Percentiles rank a stretch among this genome's conserved stretches.
These are phyloP conservation scores for Mus spicilegus DNA, from an alignment of 2,113 vertebrate species.

Conservation along the genomic window DNA sequence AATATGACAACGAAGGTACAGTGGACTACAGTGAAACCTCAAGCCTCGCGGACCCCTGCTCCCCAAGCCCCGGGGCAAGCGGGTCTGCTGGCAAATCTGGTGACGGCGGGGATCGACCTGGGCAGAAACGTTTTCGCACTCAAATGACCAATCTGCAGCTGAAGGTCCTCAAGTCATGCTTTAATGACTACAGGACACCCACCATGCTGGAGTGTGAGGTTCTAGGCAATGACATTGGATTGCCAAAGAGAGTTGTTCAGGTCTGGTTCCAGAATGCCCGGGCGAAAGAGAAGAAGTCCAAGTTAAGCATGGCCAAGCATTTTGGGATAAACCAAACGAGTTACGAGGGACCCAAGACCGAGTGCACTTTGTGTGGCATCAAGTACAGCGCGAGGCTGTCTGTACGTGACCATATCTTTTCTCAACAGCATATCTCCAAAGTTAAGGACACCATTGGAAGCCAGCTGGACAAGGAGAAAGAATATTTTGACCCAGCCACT, in stretches of 20 bases:
- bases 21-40: slow-evolving; percentile 99
- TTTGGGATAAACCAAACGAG: slow-evolving; percentile 99
- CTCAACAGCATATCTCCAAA: slow-evolving; percentile 99
- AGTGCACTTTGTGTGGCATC: slow-evolving; percentile 99
- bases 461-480: slow-evolving; percentile 99
- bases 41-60: slow-evolving; percentile 97
- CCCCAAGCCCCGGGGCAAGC: slow-evolving; percentile 95
- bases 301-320: slow-evolving; percentile 99
- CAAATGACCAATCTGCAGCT: slow-evolving; percentile 99
- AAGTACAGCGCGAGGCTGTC: slow-evolving; percentile 99
- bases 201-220: slow-evolving; percentile 99
- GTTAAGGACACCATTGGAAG: slow-evolving; percentile 99
- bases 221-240: slow-evolving; percentile 99
- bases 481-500: slow-evolving; percentile 99
- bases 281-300: slow-evolving; percentile 99
- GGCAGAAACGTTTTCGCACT: slow-evolving; percentile 99
- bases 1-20: slow-evolving; percentile 97
- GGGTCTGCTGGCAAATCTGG: slow-evolving; percentile 94
- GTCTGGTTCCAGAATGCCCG: slow-evolving; percentile 99
- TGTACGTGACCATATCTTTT: slow-evolving; percentile 99
- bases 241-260: slow-evolving; percentile 99
- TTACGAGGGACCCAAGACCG: slow-evolving; percentile 99
- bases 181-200: slow-evolving; percentile 98
- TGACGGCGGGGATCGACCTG: slow-evolving; percentile 95
- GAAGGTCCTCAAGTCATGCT: slow-evolving; percentile 98